Evolutionary conservation across 2,888 invertebrate species (phyloP).

Genomic region (Parnassius glacialis): DNA sequence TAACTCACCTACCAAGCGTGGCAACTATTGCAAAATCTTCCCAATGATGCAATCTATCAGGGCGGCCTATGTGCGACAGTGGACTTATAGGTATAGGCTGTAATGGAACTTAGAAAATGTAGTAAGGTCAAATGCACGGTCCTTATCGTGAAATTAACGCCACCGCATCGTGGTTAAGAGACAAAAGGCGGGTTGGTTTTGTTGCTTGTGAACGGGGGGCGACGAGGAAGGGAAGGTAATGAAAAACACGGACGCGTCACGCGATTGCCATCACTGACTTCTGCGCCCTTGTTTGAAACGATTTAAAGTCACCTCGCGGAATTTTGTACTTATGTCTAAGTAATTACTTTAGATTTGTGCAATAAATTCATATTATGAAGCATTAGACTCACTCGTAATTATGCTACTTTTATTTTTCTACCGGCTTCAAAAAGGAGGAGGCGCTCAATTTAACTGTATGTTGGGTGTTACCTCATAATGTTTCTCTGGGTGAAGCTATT

Average conservation of each 20-base stretch:
- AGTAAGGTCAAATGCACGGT: conserved; percentile 25
- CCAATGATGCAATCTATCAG: too few relatives aligned
- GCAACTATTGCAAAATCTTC: too few relatives aligned
- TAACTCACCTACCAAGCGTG: too few relatives aligned
- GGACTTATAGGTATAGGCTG: too few relatives aligned
- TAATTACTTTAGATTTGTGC: conserved; percentile 9
- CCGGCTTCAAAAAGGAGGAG: too few relatives aligned
- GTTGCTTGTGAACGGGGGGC: conserved; percentile 44
- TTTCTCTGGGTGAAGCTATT: too few relatives aligned
- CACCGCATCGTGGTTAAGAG: conserved; percentile 53
- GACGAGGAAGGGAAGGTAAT: conserved; percentile 34
- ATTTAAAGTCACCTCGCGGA: conserved; percentile 28
- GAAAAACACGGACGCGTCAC: conserved; percentile 63
- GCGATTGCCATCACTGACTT: conserved; percentile 39
- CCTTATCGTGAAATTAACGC: conserved; percentile 35
- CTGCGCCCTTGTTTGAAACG: conserved; percentile 34
- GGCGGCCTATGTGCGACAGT: too few relatives aligned
- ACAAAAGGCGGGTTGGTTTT: conserved; percentile 62
- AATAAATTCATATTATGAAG: not conserved
- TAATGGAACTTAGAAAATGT: too few relatives aligned
- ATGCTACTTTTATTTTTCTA: too few relatives aligned
- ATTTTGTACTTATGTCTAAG: conserved; percentile 8
- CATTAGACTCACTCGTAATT: too few relatives aligned
- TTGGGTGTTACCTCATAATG: too few relatives aligned
- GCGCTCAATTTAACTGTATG: too few relatives aligned